A percentile compares a stretch with the other conserved stretches of the same genome.
These are phyloP conservation scores for Dipodomys spectabilis DNA, from an alignment of 2,113 vertebrate species.

Conservation along the genomic window DNA sequence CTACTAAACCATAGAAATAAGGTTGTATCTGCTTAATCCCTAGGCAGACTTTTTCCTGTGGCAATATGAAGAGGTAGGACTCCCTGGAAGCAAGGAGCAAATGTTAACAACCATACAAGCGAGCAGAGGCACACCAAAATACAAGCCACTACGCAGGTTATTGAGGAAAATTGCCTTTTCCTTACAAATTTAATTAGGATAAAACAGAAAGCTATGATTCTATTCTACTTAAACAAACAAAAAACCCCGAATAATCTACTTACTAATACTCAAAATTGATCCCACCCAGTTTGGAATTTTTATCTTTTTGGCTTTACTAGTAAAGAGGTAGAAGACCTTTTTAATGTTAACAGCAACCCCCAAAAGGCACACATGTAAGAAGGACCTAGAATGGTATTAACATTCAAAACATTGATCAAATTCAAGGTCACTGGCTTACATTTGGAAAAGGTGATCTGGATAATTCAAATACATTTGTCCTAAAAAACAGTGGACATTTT, in stretches of 20 bases:
- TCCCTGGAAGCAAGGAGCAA: not conserved
- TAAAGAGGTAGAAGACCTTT: not conserved
- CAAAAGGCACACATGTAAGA: not conserved
- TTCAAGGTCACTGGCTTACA: not conserved
- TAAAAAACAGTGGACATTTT: too few species aligned
- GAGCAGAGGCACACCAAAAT: not conserved
- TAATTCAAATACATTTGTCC: not conserved
- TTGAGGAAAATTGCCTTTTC: not conserved
- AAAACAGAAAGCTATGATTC: not conserved
- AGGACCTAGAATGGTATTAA: not conserved
- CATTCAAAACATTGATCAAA: not conserved
- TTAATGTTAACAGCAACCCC: not conserved
- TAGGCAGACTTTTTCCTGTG: not conserved
- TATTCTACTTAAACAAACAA: conserved; percentile 3
- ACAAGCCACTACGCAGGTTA: not conserved
- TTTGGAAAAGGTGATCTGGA: not conserved
- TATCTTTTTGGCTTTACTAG: not conserved
- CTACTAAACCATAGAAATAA: conserved; percentile 12
- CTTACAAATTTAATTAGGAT: not conserved
- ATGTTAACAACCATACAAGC: not conserved
- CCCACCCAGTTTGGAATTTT: too few species aligned
- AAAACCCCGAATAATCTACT: not conserved
- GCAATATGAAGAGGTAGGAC: not conserved
- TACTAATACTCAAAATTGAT: not conserved
- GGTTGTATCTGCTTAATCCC: not conserved